phyloP scores from a whole-genome alignment of 64 coral and sea anemone species.

The Acropora yongei region DNA sequence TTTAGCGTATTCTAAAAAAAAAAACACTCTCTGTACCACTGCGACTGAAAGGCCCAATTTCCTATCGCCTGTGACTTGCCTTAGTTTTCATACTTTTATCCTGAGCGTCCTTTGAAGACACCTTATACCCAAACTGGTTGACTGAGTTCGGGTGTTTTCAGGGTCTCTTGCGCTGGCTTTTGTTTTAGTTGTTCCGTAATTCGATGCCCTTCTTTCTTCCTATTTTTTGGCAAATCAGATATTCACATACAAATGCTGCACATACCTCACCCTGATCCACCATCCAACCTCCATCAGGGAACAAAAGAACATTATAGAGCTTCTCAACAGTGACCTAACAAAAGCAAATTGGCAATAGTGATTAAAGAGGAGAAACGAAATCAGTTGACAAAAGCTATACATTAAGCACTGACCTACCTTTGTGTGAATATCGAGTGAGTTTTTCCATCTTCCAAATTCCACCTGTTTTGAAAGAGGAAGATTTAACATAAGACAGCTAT shows the following conservation, averaged over 20 bases:
- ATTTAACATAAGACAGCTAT: background rate
- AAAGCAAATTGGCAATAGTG: background rate
- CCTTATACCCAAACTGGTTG: too few species aligned
- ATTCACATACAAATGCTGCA: background rate
- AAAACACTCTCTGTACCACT: too few species aligned
- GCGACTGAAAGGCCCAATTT: too few species aligned
- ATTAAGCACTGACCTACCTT: slow-evolving; percentile 42
- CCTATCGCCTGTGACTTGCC: too few species aligned
- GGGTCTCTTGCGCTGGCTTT: too few species aligned
- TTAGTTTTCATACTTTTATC: too few species aligned
- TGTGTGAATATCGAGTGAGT: slow-evolving; percentile 86
- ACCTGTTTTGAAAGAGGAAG: slow-evolving; percentile 46
- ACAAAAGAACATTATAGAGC: slow-evolving; percentile 77
- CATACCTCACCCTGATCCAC: slow-evolving; percentile 68
- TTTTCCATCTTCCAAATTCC: slow-evolving; percentile 96
- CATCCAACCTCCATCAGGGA: slow-evolving; percentile 89
- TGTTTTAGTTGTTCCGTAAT: too few species aligned
- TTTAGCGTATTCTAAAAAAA: too few species aligned
- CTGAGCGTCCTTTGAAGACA: too few species aligned
- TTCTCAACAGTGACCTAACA: slow-evolving; percentile 78
- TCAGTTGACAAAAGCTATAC: background rate
- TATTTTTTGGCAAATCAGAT: background rate
- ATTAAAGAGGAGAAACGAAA: too few species aligned
- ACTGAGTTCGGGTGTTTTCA: too few species aligned
- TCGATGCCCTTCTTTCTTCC: too few species aligned